Evolutionary conservation across 2,888 invertebrate genomes (phyloP).

Genomic region (Melipona bicolor): DNA sequence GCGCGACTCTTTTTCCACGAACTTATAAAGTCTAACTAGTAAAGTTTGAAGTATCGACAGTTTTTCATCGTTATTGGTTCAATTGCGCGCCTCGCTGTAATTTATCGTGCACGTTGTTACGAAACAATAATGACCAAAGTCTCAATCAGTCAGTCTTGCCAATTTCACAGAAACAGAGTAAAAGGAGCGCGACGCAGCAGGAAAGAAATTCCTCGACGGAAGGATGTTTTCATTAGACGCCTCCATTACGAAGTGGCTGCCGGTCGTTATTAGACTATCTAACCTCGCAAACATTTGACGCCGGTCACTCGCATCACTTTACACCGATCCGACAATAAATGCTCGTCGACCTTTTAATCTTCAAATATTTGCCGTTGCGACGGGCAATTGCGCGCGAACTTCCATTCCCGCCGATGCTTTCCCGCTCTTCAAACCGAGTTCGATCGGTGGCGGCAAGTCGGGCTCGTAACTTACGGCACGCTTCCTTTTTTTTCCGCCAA

Average conservation of each 20-base stretch:
- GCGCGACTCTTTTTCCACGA: too few species aligned
- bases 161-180: not conserved
- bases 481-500: not conserved
- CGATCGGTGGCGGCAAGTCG: not conserved
- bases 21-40: too few species aligned
- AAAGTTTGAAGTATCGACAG: too few species aligned
- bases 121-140: not conserved
- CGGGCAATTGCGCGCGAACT: not conserved
- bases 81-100: too few species aligned
- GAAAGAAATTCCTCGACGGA: not conserved
- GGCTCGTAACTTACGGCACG: not conserved
- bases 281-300: constrained; percentile 27
- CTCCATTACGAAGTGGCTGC: not conserved
- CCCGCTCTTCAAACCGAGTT: not conserved
- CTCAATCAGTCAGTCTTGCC: not conserved
- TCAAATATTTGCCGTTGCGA: not conserved
- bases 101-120: not conserved
- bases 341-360: not conserved
- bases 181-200: not conserved
- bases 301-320: constrained; percentile 7
- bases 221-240: constrained; percentile 29
- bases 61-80: too few species aligned
- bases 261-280: constrained; percentile 37
- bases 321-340: constrained; percentile 9
- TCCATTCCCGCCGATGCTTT: not conserved